These are phyloP conservation scores for Dione vanillae DNA, from an alignment of 2,888 invertebrate genomes.

Conservation along the genomic window DNA sequence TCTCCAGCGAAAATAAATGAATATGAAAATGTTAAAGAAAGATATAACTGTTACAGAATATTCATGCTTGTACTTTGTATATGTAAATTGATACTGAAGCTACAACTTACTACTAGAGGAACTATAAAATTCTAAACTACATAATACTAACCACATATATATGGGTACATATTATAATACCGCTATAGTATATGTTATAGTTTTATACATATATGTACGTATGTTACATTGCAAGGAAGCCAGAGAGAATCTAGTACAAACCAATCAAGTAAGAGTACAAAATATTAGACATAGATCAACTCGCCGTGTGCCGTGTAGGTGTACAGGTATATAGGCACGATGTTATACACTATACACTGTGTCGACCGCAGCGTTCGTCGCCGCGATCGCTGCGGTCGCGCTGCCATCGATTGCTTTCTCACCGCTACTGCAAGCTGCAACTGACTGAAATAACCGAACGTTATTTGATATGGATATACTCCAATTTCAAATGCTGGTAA, in stretches of 20 bases:
- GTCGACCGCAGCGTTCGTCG: neutral
- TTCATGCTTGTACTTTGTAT: neutral
- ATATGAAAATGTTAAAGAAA: no score
- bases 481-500: neutral
- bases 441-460: slow-evolving; percentile 17
- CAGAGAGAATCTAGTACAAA: no score
- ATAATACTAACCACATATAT: no score
- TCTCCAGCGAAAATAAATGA: neutral
- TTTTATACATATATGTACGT: no score
- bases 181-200: no score
- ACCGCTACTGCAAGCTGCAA: neutral
- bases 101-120: no score
- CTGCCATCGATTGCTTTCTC: slow-evolving; percentile 18
- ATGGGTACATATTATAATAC: no score
- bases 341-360: neutral
- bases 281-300: neutral
- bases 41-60: no score
- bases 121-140: no score
- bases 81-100: neutral
- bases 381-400: slow-evolving; percentile 1
- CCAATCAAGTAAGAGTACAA: neutral
- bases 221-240: no score
- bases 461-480: slow-evolving; percentile 13
- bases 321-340: neutral
- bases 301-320: neutral